Conservation (phyloP, 2,797 vertebrate genomes). For the Epinephelus awoara region DNA sequence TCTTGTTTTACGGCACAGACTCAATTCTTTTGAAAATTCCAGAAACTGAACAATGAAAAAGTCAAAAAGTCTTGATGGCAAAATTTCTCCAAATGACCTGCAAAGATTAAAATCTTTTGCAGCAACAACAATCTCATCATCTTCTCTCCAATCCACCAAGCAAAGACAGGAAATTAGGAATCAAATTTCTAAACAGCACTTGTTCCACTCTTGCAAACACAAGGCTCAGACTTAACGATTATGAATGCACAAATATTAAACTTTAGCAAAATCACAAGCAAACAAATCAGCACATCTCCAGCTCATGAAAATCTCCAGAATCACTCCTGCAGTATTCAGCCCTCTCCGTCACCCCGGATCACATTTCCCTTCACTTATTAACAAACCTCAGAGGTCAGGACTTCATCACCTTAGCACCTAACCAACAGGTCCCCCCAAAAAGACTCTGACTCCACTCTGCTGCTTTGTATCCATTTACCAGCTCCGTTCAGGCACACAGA, state of each 20-base stretch:
- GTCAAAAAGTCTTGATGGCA: no score
- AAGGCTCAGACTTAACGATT: not conserved
- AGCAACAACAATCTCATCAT: not conserved
- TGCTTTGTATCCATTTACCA: constrained; percentile 7
- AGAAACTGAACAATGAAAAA: not conserved
- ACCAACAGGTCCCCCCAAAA: constrained; percentile 29
- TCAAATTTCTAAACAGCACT: not conserved
- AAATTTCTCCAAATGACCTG: not conserved
- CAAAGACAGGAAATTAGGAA: not conserved
- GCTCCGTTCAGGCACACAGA: constrained; percentile 18
- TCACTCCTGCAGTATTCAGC: not conserved
- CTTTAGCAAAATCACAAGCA: not conserved
- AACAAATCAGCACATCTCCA: not conserved
- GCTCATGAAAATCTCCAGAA: not conserved
- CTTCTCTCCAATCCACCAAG: not conserved
- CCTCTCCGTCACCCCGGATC: constrained; percentile 28
- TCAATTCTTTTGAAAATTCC: not conserved
- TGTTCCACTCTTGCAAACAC: not conserved
- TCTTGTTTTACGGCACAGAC: not conserved
- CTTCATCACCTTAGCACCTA: constrained; percentile 38
- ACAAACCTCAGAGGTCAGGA: constrained; percentile 48
- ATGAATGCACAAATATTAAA: not conserved
- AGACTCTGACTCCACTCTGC: not conserved
- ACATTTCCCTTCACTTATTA: constrained; percentile 39
- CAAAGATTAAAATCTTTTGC: not conserved